Evolutionary conservation across 2,888 invertebrate genomes (phyloP).

Genomic region (Trissolcus brochymenae): DNA sequence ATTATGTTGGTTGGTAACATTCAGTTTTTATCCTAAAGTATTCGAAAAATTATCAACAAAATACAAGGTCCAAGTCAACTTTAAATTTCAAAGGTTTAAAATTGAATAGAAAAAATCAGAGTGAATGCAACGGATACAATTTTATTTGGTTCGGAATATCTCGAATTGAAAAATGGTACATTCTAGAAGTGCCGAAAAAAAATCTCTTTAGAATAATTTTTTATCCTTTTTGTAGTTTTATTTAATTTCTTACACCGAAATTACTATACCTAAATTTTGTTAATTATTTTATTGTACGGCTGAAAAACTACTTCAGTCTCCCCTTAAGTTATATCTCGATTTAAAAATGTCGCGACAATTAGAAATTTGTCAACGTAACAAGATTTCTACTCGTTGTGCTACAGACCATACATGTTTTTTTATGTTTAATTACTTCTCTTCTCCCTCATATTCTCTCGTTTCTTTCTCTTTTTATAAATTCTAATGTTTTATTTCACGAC

Average conservation of each 20-base stretch:
- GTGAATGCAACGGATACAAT: no score
- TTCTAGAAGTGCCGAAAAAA: no score
- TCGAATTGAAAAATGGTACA: no score
- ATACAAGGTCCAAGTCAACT: no score
- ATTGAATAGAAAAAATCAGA: no score
- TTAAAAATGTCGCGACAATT: constrained; percentile 4
- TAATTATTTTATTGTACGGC: background rate
- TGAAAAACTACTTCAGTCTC: background rate
- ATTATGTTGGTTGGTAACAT: no score
- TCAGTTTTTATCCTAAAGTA: no score
- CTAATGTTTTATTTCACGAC: constrained; percentile 57
- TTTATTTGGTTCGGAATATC: no score
- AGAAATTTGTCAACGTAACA: constrained; percentile 38
- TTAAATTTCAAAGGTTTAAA: no score
- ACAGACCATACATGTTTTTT: background rate
- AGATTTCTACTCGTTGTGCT: constrained; percentile 37
- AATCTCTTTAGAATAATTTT: no score
- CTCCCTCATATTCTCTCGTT: constrained; percentile 24
- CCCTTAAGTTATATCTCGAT: background rate
- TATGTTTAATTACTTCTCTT: constrained; percentile 42
- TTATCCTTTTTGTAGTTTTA: no score
- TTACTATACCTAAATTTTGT: background rate
- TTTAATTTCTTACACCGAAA: background rate
- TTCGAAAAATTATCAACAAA: no score
- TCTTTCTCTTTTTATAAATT: constrained; percentile 41